These are phyloP conservation scores for Bombyx mori DNA, from an alignment of 1,140 invertebrate genomes.

Conservation along the genomic window DNA sequence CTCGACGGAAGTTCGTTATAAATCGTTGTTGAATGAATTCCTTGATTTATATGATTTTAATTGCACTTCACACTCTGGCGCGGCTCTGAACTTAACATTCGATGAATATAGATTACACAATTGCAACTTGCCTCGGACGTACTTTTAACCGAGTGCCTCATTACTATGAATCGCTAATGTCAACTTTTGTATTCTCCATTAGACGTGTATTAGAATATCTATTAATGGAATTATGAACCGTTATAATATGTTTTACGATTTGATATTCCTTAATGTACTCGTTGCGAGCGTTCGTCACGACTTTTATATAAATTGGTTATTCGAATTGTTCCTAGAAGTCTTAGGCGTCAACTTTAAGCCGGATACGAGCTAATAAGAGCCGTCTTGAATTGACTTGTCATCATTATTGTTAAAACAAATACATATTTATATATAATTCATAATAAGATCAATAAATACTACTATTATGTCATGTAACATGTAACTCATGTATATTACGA, in stretches of 20 bases:
- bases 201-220: background rate
- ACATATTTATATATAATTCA: too few species aligned
- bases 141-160: constrained; percentile 5
- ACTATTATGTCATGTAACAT: too few species aligned
- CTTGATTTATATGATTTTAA: constrained; percentile 47
- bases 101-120: constrained; percentile 35
- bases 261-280: too few species aligned
- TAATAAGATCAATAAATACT: too few species aligned
- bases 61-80: constrained; percentile 22
- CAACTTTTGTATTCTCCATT: background rate
- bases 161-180: constrained; percentile 11
- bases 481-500: too few species aligned
- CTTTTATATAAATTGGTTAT: too few species aligned
- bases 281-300: too few species aligned
- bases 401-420: too few species aligned
- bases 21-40: constrained; percentile 3
- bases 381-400: background rate
- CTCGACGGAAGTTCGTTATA: constrained; percentile 2
- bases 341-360: background rate
- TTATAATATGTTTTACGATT: too few species aligned
- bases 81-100: constrained; percentile 7
- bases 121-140: constrained; percentile 9
- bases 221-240: background rate
- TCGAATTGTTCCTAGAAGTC: too few species aligned
- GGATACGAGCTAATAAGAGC: background rate